A percentile compares a stretch with the other conserved stretches of the same genome.
These are phyloP conservation scores for Anguilla rostrata DNA, from an alignment of 2,113 vertebrate species.

Conservation along the genomic window DNA sequence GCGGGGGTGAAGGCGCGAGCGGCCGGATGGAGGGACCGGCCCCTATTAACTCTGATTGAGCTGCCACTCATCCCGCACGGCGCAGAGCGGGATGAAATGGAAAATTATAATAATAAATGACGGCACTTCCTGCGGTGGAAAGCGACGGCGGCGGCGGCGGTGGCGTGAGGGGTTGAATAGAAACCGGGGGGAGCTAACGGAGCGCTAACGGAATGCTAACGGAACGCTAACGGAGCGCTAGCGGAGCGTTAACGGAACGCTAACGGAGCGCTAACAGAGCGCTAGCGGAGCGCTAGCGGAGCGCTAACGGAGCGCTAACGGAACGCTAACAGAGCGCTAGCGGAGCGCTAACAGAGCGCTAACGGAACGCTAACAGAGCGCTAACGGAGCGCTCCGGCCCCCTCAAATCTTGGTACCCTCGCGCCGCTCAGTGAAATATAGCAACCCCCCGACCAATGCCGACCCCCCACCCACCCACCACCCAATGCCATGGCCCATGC, in stretches of 20 bases:
- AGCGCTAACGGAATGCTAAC: too few species aligned
- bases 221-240: too few species aligned
- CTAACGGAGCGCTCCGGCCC: slow-evolving; percentile 18
- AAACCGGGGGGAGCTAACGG: slow-evolving; percentile 1
- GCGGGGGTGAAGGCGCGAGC: slow-evolving; percentile 35
- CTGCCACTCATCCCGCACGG: slow-evolving; percentile 39
- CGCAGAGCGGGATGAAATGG: slow-evolving; percentile 35
- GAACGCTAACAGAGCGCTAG: too few species aligned
- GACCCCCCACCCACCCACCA: too few species aligned
- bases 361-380: too few species aligned
- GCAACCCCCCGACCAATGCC: neutral
- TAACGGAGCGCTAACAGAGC: too few species aligned
- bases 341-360: too few species aligned
- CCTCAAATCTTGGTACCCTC: slow-evolving; percentile 25
- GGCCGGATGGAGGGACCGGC: slow-evolving; percentile 30
- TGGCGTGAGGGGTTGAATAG: slow-evolving; percentile 19
- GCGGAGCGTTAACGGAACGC: too few species aligned
- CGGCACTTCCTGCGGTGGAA: slow-evolving; percentile 22
- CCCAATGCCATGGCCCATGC: too few species aligned
- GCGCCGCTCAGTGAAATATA: neutral
- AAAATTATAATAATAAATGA: slow-evolving; percentile 40
- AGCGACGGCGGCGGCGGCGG: slow-evolving; percentile 26
- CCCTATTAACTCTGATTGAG: slow-evolving; percentile 48
- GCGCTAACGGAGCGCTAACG: too few species aligned
- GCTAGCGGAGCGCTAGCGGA: too few species aligned